phyloP scores from a whole-genome alignment of 2,113 vertebrate genomes.

The Labeo rohita region DNA sequence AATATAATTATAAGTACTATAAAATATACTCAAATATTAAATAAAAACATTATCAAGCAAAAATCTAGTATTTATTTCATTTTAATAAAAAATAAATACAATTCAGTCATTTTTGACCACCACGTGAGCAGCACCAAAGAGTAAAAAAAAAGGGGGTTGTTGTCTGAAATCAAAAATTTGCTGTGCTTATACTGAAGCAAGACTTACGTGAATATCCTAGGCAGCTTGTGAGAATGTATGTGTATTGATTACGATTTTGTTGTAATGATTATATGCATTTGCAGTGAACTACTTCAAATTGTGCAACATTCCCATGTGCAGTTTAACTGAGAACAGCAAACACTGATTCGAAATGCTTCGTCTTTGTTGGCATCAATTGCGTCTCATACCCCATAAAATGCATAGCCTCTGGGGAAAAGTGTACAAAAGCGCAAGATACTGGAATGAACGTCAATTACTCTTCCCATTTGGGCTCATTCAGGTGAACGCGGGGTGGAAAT shows the following conservation, averaged over 20 bases:
- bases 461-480: constrained; percentile 1
- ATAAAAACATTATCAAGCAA: too few relatives aligned
- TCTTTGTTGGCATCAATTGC: not conserved
- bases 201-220: not conserved
- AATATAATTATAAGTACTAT: too few relatives aligned
- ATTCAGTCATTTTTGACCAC: not conserved
- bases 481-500: constrained; percentile 11
- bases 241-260: not conserved
- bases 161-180: too few relatives aligned
- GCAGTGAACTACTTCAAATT: not conserved
- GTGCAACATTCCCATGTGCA: constrained; percentile 14
- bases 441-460: not conserved
- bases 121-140: not conserved
- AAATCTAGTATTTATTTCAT: too few relatives aligned
- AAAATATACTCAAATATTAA: too few relatives aligned
- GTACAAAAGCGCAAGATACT: not conserved
- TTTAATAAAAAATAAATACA: not conserved
- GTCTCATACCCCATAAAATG: not conserved
- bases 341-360: not conserved
- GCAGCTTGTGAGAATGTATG: not conserved
- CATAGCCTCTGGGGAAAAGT: not conserved
- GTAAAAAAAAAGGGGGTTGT: not conserved
- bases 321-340: constrained; percentile 2
- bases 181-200: not conserved
- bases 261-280: constrained; percentile 2